Evolutionary conservation across 2,113 vertebrate genomes (phyloP).

Genomic region (Diadophis punctatus): DNA sequence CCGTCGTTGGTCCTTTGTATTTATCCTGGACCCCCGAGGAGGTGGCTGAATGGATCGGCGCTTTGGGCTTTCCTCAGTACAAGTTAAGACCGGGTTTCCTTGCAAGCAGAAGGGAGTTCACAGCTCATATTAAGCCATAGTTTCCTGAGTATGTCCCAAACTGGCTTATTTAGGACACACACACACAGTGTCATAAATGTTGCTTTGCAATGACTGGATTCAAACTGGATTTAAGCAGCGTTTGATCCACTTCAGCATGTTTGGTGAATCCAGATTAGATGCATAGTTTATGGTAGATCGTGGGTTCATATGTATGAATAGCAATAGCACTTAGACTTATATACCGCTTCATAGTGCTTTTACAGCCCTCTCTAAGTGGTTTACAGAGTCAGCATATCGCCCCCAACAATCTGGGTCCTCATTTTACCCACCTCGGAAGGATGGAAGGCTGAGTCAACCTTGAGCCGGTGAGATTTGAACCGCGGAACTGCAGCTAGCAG

Average conservation of each 20-base stretch:
- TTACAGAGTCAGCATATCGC: too few relatives aligned
- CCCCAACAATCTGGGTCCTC: too few relatives aligned
- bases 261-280: background rate
- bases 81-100: slow-evolving; percentile 52
- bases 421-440: too few relatives aligned
- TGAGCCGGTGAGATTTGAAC: too few relatives aligned
- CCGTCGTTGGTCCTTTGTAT: background rate
- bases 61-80: slow-evolving; percentile 70
- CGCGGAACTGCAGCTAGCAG: too few relatives aligned
- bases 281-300: background rate
- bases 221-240: background rate
- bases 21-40: slow-evolving; percentile 59
- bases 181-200: background rate
- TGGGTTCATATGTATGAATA: background rate
- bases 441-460: too few relatives aligned
- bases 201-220: background rate
- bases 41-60: slow-evolving; percentile 69
- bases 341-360: too few relatives aligned
- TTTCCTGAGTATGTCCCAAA: background rate
- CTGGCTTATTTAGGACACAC: background rate
- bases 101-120: background rate
- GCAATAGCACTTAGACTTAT: too few relatives aligned
- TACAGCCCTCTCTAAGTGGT: too few relatives aligned
- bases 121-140: background rate
- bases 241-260: background rate